phyloP scores from a whole-genome alignment of 2,888 invertebrate species.

The Cecidostiba fungosa region DNA sequence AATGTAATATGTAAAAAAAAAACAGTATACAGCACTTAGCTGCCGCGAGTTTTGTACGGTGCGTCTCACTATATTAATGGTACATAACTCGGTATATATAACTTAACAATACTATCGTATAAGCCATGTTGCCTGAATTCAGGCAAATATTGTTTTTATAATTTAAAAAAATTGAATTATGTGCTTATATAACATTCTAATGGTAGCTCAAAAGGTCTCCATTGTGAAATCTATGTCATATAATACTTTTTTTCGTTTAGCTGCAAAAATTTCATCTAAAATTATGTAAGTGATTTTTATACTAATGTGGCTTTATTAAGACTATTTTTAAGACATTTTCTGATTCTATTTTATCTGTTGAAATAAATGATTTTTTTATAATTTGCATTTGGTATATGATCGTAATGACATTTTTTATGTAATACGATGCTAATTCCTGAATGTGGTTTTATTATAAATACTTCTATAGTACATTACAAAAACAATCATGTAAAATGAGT shows the following conservation, averaged over 20 bases:
- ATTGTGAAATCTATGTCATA: background rate
- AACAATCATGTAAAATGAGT: conserved; percentile 29
- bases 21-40: conserved; percentile 39
- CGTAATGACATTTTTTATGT: conserved; percentile 18
- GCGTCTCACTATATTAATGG: conserved; percentile 26
- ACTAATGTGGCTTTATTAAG: conserved; percentile 31
- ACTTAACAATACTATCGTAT: conserved; percentile 24
- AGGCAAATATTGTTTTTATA: conserved; percentile 37
- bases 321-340: conserved; percentile 13
- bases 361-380: conserved; percentile 30
- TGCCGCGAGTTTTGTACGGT: conserved; percentile 51
- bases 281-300: conserved; percentile 40
- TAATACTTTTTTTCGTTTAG: background rate
- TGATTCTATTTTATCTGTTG: conserved; percentile 18
- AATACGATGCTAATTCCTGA: conserved; percentile 10
- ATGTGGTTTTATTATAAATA: conserved; percentile 24
- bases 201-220: conserved; percentile 4
- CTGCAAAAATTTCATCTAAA: conserved; percentile 9
- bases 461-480: conserved; percentile 29
- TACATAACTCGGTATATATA: conserved; percentile 45
- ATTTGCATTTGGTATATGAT: conserved; percentile 9
- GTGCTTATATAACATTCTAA: background rate
- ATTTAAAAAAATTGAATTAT: background rate
- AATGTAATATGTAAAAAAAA: conserved; percentile 49
- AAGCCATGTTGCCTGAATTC: background rate